A percentile compares a stretch with the other conserved stretches of the same genome.
Conservation (phyloP, 2,888 invertebrate species). For the Chrysomela aeneicollis region DNA sequence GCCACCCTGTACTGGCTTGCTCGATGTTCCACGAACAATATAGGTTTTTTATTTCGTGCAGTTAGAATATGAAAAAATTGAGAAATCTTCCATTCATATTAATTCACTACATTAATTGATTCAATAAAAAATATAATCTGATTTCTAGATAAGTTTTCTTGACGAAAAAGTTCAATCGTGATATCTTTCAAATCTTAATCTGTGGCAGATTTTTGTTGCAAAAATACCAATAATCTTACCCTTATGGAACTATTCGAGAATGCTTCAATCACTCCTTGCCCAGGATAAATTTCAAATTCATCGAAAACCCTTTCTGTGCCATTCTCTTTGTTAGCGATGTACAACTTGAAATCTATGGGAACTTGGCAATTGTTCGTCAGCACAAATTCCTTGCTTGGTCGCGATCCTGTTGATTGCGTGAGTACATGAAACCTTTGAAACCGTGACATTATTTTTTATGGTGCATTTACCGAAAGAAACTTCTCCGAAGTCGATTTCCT, state of each 20-base stretch:
- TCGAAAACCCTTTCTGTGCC: constrained; percentile 64
- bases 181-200: no score
- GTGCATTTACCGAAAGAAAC: constrained; percentile 65
- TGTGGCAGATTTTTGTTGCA: no score
- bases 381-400: constrained; percentile 53
- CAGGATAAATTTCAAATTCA: constrained; percentile 66
- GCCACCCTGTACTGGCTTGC: no score
- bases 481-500: constrained; percentile 66
- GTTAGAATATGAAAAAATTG: no score
- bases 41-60: no score
- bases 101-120: no score
- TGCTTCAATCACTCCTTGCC: constrained; percentile 62
- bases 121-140: no score
- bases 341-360: constrained; percentile 63
- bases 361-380: constrained; percentile 67
- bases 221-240: no score
- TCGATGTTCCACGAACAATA: no score
- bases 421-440: neutral
- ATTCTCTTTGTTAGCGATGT: constrained; percentile 49
- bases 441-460: neutral
- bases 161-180: no score
- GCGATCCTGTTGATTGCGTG: constrained; percentile 17
- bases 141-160: no score
- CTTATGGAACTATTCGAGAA: constrained; percentile 42
- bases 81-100: no score